phyloP scores from a whole-genome alignment of 2,113 vertebrate species.

The Xenus cinereus region DNA sequence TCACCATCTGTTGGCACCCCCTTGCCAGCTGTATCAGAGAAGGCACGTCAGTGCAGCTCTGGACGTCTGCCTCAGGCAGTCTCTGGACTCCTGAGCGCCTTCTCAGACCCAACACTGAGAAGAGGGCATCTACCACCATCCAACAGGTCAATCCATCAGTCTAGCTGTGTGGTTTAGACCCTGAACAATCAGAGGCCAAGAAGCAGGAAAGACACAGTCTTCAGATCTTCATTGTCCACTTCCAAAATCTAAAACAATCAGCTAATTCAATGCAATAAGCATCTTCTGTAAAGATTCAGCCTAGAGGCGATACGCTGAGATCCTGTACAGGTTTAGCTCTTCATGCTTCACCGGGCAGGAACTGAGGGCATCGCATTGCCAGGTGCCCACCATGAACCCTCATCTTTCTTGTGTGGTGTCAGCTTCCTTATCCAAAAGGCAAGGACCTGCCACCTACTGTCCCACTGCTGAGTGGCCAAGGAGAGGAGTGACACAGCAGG shows the following conservation, averaged over 20 bases:
- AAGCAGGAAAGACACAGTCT: neutral
- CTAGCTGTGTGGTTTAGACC: neutral
- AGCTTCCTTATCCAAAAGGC: neutral
- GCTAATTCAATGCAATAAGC: neutral
- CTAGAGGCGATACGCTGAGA: neutral
- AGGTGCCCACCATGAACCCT: neutral
- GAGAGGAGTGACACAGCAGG: neutral
- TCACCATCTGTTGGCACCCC: neutral
- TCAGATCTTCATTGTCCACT: neutral
- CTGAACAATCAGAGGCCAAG: neutral
- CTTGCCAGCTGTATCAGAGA: neutral
- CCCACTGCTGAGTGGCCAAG: neutral
- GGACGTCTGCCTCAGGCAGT: rapidly evolving
- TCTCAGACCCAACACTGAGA: neutral
- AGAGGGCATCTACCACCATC: neutral
- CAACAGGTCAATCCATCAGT: neutral
- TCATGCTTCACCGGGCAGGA: neutral
- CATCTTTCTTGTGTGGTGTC: neutral
- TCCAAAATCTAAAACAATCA: neutral
- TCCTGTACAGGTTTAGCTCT: neutral
- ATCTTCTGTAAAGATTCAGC: neutral
- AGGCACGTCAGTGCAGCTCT: neutral
- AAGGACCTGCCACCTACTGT: neutral
- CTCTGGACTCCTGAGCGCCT: neutral
- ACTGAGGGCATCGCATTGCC: neutral